A percentile compares a stretch with the other conserved stretches of the same genome.
Conservation (phyloP, 2,888 invertebrate genomes). For the Ophion ellenae region DNA sequence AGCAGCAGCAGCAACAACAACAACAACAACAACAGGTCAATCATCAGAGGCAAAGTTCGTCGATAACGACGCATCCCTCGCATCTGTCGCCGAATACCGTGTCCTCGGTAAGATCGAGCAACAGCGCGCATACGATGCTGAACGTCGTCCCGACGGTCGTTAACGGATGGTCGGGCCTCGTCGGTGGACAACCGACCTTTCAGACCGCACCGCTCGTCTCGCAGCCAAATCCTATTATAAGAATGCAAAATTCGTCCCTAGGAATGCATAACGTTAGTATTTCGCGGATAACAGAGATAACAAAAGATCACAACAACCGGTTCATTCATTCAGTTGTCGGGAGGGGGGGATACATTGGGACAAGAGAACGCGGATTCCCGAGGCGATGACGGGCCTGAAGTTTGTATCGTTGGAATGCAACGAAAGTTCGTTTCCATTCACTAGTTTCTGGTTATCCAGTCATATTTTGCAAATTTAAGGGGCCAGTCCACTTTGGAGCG, state of each 20-base stretch:
- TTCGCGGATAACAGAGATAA: not conserved
- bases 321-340: constrained; percentile 7
- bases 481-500: no score
- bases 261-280: constrained; percentile 82
- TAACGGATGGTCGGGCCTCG: constrained; percentile 84
- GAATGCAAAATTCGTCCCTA: constrained; percentile 78
- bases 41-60: constrained; percentile 76
- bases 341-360: not conserved
- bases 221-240: constrained; percentile 79
- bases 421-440: no score
- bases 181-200: constrained; percentile 83
- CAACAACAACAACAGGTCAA: constrained; percentile 72
- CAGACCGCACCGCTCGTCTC: constrained; percentile 80
- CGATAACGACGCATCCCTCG: constrained; percentile 76
- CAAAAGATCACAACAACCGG: not conserved
- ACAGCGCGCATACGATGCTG: constrained; percentile 79
- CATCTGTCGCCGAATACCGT: constrained; percentile 79
- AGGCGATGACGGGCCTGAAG: no score
- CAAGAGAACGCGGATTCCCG: not conserved
- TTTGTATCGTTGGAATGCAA: no score
- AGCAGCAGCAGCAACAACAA: constrained; percentile 67
- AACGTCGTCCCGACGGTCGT: constrained; percentile 81
- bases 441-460: no score
- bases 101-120: constrained; percentile 70
- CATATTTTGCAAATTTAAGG: no score